These are phyloP conservation scores for Apomyelois bistriatella DNA, from an alignment of 2,888 invertebrate genomes.

Conservation along the genomic window DNA sequence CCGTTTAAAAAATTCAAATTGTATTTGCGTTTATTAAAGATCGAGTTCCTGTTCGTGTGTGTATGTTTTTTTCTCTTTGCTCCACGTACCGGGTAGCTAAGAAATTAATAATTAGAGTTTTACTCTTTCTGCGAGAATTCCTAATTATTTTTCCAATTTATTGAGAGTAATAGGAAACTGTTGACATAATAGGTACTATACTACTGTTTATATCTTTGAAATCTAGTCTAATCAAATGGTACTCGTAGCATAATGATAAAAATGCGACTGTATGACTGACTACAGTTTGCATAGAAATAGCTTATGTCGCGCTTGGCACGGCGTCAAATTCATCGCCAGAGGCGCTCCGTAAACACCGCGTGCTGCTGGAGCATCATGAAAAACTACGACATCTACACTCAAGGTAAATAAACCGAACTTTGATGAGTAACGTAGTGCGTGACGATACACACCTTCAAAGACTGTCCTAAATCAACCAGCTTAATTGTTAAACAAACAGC, in stretches of 20 bases:
- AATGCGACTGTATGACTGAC: slow-evolving; percentile 25
- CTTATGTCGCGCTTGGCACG: slow-evolving; percentile 63
- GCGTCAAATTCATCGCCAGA: slow-evolving; percentile 45
- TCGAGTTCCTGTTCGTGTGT: too few relatives aligned
- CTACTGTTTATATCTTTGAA: neutral
- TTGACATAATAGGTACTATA: too few relatives aligned
- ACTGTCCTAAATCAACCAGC: slow-evolving; percentile 40
- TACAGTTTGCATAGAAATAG: slow-evolving; percentile 55
- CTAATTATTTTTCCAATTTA: too few relatives aligned
- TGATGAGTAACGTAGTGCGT: slow-evolving; percentile 38
- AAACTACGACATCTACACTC: slow-evolving; percentile 53
- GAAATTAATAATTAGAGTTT: too few relatives aligned
- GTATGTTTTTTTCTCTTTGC: too few relatives aligned
- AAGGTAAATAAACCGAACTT: slow-evolving; percentile 51
- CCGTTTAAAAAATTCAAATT: too few relatives aligned
- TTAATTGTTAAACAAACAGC: slow-evolving; percentile 45
- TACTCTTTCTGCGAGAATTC: too few relatives aligned
- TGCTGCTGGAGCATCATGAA: slow-evolving; percentile 39
- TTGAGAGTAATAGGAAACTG: too few relatives aligned
- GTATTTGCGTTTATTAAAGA: too few relatives aligned
- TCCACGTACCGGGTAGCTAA: too few relatives aligned
- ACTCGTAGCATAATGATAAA: slow-evolving; percentile 15
- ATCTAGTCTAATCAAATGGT: neutral
- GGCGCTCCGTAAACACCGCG: slow-evolving; percentile 47
- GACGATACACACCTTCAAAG: slow-evolving; percentile 53